A percentile compares a stretch with the other conserved stretches of the same genome.
Evolutionary conservation across 2,888 invertebrate species (phyloP).

Genomic region (Eupeodes luniger): DNA sequence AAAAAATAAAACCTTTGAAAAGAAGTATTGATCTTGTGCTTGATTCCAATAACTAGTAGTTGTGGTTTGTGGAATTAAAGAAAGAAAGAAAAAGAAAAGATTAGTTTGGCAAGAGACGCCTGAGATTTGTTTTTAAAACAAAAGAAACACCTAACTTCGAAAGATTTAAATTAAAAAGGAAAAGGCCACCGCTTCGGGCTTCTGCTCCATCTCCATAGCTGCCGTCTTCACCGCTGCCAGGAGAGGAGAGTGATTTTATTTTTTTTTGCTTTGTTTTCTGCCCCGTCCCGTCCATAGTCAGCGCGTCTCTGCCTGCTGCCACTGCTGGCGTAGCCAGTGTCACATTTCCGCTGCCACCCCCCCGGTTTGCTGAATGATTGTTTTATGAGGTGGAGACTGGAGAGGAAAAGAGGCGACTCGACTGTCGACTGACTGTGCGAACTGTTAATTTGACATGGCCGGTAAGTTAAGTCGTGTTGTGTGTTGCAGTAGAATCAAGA

Average conservation of each 20-base stretch:
- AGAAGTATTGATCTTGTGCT: conserved; percentile 66
- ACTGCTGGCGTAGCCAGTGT: conserved; percentile 11
- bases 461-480: conserved; percentile 88
- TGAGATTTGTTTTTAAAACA: conserved; percentile 26
- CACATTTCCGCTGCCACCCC: conserved; percentile 54
- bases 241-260: conserved; percentile 58
- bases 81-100: background rate
- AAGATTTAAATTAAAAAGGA: conserved; percentile 19
- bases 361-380: conserved; percentile 77
- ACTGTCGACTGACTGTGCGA: conserved; percentile 78
- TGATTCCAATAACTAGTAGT: conserved; percentile 16
- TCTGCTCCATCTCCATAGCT: background rate
- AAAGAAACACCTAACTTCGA: conserved; percentile 44
- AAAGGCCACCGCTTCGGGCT: conserved; percentile 42
- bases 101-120: conserved; percentile 25
- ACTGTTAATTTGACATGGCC: conserved; percentile 89
- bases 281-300: conserved; percentile 25
- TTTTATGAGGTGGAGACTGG: conserved; percentile 76
- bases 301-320: conserved; percentile 43
- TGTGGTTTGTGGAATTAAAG: conserved; percentile 8
- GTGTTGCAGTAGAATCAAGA: conserved; percentile 51
- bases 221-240: conserved; percentile 31
- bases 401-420: conserved; percentile 68
- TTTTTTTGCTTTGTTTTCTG: conserved; percentile 41
- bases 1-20: conserved; percentile 51